Evolutionary conservation across 2,797 vertebrate species (phyloP).

Genomic region (Nasua narica): DNA sequence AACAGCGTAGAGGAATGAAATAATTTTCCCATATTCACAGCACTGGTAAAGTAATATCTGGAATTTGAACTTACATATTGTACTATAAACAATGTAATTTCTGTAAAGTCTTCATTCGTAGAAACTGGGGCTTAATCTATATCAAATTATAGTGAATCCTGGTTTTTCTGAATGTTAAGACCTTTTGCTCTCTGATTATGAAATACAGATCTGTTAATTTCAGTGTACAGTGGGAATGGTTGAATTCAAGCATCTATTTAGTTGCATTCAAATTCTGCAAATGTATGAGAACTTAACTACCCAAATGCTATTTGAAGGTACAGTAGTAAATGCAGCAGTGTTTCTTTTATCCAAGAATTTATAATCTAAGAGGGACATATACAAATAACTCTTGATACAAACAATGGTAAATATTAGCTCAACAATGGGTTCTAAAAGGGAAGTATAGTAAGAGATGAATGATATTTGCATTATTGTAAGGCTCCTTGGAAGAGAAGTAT

Average conservation of each 20-base stretch:
- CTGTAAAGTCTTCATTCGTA: background rate
- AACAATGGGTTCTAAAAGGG: conserved; percentile 20
- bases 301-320: background rate
- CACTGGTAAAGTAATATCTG: background rate
- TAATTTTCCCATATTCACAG: background rate
- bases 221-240: background rate
- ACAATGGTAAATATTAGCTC: background rate
- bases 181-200: background rate
- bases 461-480: background rate
- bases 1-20: background rate
- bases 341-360: conserved; percentile 20
- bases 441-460: background rate
- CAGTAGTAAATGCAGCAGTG: background rate
- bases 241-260: background rate
- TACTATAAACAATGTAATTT: background rate
- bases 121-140: background rate
- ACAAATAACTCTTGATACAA: background rate
- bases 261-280: background rate
- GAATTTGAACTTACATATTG: background rate
- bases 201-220: background rate
- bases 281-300: background rate
- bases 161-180: background rate
- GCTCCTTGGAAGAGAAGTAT: background rate
- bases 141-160: background rate
- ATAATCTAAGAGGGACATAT: background rate